Evolutionary conservation across 2,888 invertebrate species (phyloP), one percentile per base, ranked within the genome.

Genomic region (Ptilodon capucinus): DNA sequence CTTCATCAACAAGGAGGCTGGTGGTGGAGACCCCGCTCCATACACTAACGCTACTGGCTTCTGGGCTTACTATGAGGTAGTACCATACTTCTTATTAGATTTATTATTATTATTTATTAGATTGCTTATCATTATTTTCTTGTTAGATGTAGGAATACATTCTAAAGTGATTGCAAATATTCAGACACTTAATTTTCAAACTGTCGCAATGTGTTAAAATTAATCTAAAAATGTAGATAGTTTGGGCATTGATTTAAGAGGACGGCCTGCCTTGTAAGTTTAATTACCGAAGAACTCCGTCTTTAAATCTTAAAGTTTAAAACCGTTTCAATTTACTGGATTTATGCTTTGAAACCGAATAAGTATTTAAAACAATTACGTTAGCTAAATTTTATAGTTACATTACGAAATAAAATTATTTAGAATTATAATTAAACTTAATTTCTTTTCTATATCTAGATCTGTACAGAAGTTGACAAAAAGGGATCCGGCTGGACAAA

Each of bases 1-100:
- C 0, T 97, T 95, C 76, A 96, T 97, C 73, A 96, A 97, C 78
- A 97, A 97, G 81, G 97, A 97, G 88, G 96, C 96, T 3, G 97
- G 96, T 0, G 97, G 97, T 17, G 97, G 97, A 0, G 93, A 92
- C 11, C 95, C 97, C 0, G 97, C 97, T 0, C 95, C 95, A 0
- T 97, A 94, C 73, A 97, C 97, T 0, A 95, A 95, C 55, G 97
- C 97, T 18, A 95, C 95, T 48, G 97, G 97, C 48, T 97, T 97
- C 80, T 92, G 97, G 79, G 94, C 97, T 42, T 97, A 97, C 74
- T 97, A 96, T 71, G 97, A 97, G 90, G 95, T 95, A 83, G 76
- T n/a, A n/a, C n/a, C n/a, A n/a, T n/a, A n/a, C n/a, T n/a, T n/a
- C n/a, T n/a, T n/a, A n/a, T n/a, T n/a, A n/a, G n/a, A n/a, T n/a